Base-by-base conservation (phyloP, 2,888 invertebrate species). In the Thecocarcelia acutangulata region DNA sequence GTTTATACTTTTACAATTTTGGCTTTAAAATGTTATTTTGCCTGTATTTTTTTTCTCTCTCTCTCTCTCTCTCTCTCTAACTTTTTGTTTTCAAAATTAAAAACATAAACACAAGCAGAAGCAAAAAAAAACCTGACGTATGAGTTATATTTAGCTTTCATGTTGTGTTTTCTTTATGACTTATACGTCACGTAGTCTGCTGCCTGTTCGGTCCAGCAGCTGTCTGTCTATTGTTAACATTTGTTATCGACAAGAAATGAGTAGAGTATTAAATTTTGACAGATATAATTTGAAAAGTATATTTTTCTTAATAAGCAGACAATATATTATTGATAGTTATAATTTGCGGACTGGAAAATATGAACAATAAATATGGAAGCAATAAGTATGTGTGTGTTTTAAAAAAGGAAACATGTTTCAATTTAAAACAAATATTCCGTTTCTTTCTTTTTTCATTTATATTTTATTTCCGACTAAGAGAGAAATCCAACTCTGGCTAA, bases 161-260 rank as follows among this genome's bases (percentile, higher is more conserved):
- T 5, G 28, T 15, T 12, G n/a, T n/a, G n/a, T n/a, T 42, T 59
- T 17, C 12, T 46, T 17, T 3, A 61, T 44, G 1, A 44, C 61
- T 46, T 17, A 46, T 46, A 61, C 44, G 61, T 46, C 44, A 28
- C 61, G 61, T 44, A 6, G 3, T 42, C 19, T 3, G 1, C 1
- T 52, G n/a, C 13, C 12, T 28, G 5, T 21, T 44, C 8, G 3
- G 1, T 44, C 15, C n/a, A n/a, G 44, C 15, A 12, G 12, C 50
- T 50, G 50, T 19, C 50, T 50, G 12, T 17, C 50, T 50, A 50
- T 50, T 50, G 15, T n/a, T n/a, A 28, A 28, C 52, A 28, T n/a
- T 28, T 54, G 28, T 54, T 54, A 28, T 54, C 50, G 19, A 50
- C 50, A 19, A 50, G 3, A 21, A 50, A 19, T 50, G 50, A 3